Evolutionary conservation across 1,140 invertebrate genomes (phyloP), one percentile per base, ranked within the genome.

Genomic region (Bombus impatiens): DNA sequence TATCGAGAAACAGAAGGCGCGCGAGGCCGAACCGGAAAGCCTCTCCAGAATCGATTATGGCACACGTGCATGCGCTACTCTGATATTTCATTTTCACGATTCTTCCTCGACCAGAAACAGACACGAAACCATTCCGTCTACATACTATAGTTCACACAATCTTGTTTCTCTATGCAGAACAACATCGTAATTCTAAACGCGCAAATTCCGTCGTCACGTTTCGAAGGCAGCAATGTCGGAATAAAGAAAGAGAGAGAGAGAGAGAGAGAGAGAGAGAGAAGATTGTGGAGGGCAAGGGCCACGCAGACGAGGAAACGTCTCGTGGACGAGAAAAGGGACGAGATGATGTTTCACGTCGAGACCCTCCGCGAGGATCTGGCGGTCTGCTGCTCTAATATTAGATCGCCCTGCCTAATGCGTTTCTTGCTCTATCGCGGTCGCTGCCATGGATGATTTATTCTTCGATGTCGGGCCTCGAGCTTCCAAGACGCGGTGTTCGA

Each of bases 321-420:
- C 37, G 71, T n/a, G 15, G 15, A 42, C 25, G 37, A 37, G 9
- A 62, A 87, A 86, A 83, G 84, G 84, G 76, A 89, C 84, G 78
- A 90, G 88, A 87, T 90, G 78, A 89, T 84, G 78, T 87, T 87
- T 67, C 84, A 80, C 75, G 80, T 53, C 65, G 87, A 40, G 87
- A 77, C 87, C 78, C 65, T 87, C 78, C 68, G 59, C 86, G 78
- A 87, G 78, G 85, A 89, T 87, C 85, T 82, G 88, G 70, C 82
- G 87, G 83, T 79, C 77, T 70, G 72, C n/a, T 86, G 57, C 86
- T 90, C 89, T 90, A 90, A 90, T 90, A 90, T 89, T 90, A 90
- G 89, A 89, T 53, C 74, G 12, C 59, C 32, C 57, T 86, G 72
- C 78, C 88, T 86, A 86, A 89, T 78, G 76, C 85, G 76, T 80